Evolutionary conservation across 92 coral and sea anemone species (phyloP), one percentile per base, ranked within the genome.

Genomic region (Zoanthus sansibaricus): DNA sequence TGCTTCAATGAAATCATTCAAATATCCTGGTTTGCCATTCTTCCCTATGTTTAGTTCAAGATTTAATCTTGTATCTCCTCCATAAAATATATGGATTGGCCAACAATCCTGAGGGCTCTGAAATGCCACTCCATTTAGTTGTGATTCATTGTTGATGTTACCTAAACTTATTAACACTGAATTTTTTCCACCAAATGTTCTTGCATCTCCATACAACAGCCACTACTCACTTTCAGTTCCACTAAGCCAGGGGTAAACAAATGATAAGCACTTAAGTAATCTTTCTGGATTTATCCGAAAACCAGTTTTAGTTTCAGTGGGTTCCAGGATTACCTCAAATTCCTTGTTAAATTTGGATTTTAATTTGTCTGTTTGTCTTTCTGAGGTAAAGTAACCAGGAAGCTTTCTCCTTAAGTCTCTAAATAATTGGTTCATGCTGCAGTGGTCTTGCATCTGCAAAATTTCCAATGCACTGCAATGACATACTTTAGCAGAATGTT

Each of bases 131-230:
- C 85, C 86, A 78, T 87, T 5, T 5, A 87, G 86, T 46, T 73
- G 55, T 51, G 77, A 64, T 32, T 85, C 88, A 30, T 73, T 54
- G 71, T 72, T 85, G 72, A 79, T 58, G 16, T 80, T 80, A 45
- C 86, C 70, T n/a, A 87, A 37, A 55, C 76, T 56, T 51, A 87
- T 31, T 42, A 78, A 73, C 0, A 87, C 90, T 55, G 75, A 54
- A 47, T 77, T 75, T 48, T 84, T 83, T 64, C 82, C 87, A 14
- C 91, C 91, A 83, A 70, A 88, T 3, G 89, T 83, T 20, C 91
- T 83, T 7, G 76, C 90, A 87, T 87, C 79, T 30, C 90, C 78
- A 68, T 87, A 87, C 62, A 82, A 33, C 42, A 48, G 67, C 89
- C 89, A 77, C 90, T 79, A 87, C 71, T 87, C 90, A 44, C 17